A percentile compares a stretch with the other conserved stretches of the same genome.
These are phyloP conservation scores for Glaucomys volans DNA, from an alignment of 2,113 vertebrate genomes.

Conservation along the genomic window DNA sequence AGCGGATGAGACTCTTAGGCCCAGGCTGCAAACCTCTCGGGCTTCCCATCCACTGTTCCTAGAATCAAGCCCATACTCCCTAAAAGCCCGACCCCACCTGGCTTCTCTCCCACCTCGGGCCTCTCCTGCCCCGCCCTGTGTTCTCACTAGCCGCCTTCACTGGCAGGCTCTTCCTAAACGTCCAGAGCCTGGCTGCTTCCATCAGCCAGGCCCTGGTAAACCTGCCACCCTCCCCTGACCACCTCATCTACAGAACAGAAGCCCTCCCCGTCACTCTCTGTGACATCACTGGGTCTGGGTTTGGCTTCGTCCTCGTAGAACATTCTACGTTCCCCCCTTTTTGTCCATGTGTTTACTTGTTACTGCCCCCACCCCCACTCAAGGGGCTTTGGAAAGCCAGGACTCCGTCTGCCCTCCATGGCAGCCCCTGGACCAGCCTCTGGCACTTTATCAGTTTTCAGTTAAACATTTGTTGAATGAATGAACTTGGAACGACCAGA, in stretches of 20 bases:
- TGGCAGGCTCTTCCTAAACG: background rate
- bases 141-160: background rate
- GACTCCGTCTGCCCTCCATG: accelerated
- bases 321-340: background rate
- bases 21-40: constrained; percentile 46
- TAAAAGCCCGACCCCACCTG: background rate
- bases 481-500: background rate
- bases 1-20: background rate
- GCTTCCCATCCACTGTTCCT: background rate
- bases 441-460: background rate
- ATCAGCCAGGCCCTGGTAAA: background rate
- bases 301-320: background rate
- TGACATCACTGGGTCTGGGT: background rate
- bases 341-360: background rate
- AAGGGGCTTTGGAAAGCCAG: background rate
- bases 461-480: background rate
- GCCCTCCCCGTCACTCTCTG: background rate
- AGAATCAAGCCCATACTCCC: background rate
- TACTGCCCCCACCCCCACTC: background rate
- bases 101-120: background rate
- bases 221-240: background rate
- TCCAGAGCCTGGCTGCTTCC: background rate
- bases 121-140: background rate
- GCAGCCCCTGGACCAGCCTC: background rate
- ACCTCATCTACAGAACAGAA: background rate